Evolutionary conservation across 2,797 vertebrate genomes (phyloP), one percentile per base, ranked within the genome.

Genomic region (Phrynocephalus vlangalii): DNA sequence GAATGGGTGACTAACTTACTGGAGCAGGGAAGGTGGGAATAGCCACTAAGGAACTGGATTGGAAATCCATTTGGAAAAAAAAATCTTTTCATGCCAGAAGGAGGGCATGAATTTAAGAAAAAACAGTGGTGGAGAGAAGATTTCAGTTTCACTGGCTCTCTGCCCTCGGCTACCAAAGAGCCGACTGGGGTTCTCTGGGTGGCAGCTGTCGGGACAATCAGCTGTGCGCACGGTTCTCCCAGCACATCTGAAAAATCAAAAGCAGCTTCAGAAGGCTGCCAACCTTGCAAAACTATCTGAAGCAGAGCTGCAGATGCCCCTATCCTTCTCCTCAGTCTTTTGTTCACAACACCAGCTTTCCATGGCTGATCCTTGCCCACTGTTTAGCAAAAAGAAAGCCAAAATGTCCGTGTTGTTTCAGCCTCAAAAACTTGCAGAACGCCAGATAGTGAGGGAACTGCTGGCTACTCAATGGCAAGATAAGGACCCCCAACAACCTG

Each of bases 371-470:
- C 16, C 3, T 82, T 48, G 66, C 18, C 68, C 68, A 44, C 2
- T 68, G 15, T 13, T 56, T 56, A 56, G 13, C 2, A 56, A 56
- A 56, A 11, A 33, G 11, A 66, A 10, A 77, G 11, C 24, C 48
- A 52, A 24, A 4, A 3, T 6, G 11, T 78, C 15, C 24, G 26
- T 71, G 24, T 89, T 26, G 82, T 78, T 79, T 88, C 6, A 90
- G 71, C 84, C 88, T 94, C 89, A 91, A 66, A 30, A 56, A 85
- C 87, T 80, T 91, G 52, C 22, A 71, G 76, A 82, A 92, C 30
- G n/a, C 20, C 44, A 52, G 73, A 63, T 92, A 90, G 89, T 82
- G 88, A 93, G 87, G 73, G 75, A 56, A 86, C 88, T 86, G 50
- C 63, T 60, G 9, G 10, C 52, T 56, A 56, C 52, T 56, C 13